Percentiles rank a stretch among this genome's conserved stretches.
phyloP scores from a whole-genome alignment of 1,140 invertebrate genomes.

The Apis mellifera region Amel_HAv3.1 CM009942.2:9675501-9676000 shows the following conservation, averaged over 20 bases:
- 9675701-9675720: not conserved
- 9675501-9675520: constrained; percentile 45
- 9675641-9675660: not conserved
- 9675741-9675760: not conserved
- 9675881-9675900: constrained; percentile 28
- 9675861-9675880: not conserved
- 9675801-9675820: not conserved
- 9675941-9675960: constrained; percentile 29
- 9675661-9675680: not conserved
- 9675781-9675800: no score
- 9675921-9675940: constrained; percentile 33
- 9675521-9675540: constrained; percentile 50
- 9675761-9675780: not conserved
- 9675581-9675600: constrained; percentile 50
- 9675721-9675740: not conserved
- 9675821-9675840: constrained; percentile 14
- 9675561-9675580: constrained; percentile 39
- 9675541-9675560: constrained; percentile 42
- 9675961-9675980: constrained; percentile 16
- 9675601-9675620: constrained; percentile 5
- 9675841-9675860: not conserved
- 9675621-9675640: not conserved
- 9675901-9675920: not conserved
- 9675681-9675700: no score
- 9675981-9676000: constrained; percentile 8